These are phyloP conservation scores for Garrulus glandarius DNA, from an alignment of 2,797 vertebrate genomes.

Conservation along the genomic window DNA sequence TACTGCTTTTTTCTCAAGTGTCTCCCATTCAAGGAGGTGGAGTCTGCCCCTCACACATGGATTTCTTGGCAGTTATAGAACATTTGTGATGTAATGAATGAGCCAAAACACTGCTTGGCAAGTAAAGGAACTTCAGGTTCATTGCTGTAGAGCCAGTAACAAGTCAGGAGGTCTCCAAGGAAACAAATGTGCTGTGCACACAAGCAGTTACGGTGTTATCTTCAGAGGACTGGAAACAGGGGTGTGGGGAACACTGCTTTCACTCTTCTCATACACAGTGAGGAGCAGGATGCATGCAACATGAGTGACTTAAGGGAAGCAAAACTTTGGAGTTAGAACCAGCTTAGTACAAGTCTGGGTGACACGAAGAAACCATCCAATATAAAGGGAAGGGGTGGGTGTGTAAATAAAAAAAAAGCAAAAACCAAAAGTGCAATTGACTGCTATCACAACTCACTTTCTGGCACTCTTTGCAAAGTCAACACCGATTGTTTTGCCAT, in stretches of 20 bases:
- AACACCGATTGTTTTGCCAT: constrained; percentile 97
- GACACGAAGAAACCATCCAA: neutral
- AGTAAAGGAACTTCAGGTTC: neutral
- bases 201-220: neutral
- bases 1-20: neutral
- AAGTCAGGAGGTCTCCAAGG: neutral
- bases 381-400: fast-evolving
- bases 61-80: neutral
- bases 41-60: neutral
- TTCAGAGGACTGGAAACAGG: neutral
- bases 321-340: neutral
- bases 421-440: neutral
- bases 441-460: constrained; percentile 83
- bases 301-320: neutral
- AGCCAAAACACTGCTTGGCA: neutral
- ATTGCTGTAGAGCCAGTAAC: neutral
- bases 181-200: neutral
- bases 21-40: neutral
- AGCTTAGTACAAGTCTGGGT: neutral
- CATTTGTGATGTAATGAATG: neutral
- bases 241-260: neutral
- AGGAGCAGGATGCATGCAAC: neutral
- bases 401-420: neutral
- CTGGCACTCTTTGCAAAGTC: constrained; percentile 98
- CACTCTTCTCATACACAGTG: neutral